These are phyloP conservation scores for Thymelicus lineola DNA, from an alignment of 2,888 invertebrate species.

Conservation along the genomic window DNA sequence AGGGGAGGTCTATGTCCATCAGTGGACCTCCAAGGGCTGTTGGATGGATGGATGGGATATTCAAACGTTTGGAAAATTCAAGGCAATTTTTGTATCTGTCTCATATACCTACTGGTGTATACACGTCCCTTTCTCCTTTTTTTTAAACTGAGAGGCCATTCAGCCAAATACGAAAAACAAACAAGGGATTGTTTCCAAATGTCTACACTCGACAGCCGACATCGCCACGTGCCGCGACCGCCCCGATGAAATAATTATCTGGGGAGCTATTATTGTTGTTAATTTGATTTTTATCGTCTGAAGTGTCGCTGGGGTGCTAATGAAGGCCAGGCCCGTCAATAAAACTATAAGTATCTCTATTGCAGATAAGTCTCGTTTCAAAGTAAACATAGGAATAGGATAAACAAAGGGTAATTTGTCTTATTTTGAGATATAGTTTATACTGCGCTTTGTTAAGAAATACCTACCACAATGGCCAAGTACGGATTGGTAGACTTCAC, in stretches of 20 bases:
- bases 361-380: background rate
- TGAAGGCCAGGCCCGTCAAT: conserved; percentile 12
- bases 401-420: no score
- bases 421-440: no score
- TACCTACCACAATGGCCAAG: no score
- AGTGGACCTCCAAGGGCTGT: no score
- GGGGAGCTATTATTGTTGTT: conserved; percentile 31
- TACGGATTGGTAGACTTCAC: no score
- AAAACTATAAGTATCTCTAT: background rate
- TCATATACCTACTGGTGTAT: no score
- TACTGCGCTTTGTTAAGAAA: no score
- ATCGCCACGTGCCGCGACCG: conserved; percentile 16
- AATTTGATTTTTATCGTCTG: conserved; percentile 35
- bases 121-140: no score
- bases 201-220: background rate
- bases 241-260: conserved; percentile 26
- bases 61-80: no score
- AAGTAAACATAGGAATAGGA: background rate
- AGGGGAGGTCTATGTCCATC: no score
- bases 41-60: no score
- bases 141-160: background rate
- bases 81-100: no score
- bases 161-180: conserved; percentile 3
- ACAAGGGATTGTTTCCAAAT: conserved; percentile 30
- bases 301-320: conserved; percentile 15